Conservation (phyloP, 2,888 invertebrate species). For the Drosophila incognita region DNA sequence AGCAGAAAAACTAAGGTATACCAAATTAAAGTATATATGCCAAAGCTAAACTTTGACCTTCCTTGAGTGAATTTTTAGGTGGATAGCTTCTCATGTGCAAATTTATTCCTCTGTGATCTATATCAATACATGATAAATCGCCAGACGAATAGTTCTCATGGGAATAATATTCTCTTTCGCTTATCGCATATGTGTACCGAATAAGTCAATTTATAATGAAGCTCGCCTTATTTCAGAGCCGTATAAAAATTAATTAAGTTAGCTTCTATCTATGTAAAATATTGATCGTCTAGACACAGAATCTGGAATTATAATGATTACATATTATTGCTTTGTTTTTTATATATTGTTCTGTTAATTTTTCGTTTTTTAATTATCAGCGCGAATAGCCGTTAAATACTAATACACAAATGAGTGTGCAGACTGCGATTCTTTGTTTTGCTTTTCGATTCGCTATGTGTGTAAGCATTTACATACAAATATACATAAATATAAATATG, state of each 20-base stretch:
- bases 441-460: conserved; percentile 42
- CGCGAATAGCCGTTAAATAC: conserved; percentile 27
- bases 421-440: conserved; percentile 64
- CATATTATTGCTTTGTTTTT: conserved; percentile 31
- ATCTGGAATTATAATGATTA: conserved; percentile 31
- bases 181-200: not conserved
- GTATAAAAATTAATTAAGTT: not conserved
- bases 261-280: conserved; percentile 8
- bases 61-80: not conserved
- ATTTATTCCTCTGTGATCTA: not conserved
- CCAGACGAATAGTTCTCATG: not conserved
- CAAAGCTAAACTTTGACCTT: not conserved
- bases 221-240: conserved; percentile 9
- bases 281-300: conserved; percentile 7
- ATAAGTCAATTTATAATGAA: not conserved
- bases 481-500: not conserved
- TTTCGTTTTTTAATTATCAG: conserved; percentile 43
- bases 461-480: conserved; percentile 23
- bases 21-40: not conserved
- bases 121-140: not conserved
- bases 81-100: not conserved
- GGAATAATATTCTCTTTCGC: not conserved
- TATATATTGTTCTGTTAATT: conserved; percentile 5
- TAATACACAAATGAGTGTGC: conserved; percentile 29
- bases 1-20: not conserved